Percentiles rank a stretch among this genome's conserved stretches.
Evolutionary conservation across 2,797 vertebrate species (phyloP).

Genomic region (Hoplostethus atlanticus): DNA sequence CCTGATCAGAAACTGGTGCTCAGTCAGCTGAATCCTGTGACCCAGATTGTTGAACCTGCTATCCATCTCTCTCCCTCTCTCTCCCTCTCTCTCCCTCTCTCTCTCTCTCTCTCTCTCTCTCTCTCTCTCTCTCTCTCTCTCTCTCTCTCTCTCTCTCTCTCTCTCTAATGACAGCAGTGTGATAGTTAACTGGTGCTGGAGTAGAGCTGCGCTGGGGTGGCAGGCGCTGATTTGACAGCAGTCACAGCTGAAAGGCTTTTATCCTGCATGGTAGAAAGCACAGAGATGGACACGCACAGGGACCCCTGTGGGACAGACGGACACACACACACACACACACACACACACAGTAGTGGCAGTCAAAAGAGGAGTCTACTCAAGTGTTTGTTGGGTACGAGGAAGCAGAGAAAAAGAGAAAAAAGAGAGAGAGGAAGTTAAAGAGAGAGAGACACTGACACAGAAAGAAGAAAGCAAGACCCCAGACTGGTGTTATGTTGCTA

Average conservation of each 20-base stretch:
- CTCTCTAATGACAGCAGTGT: constrained; percentile 72
- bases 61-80: constrained; percentile 23
- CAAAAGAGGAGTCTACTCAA: constrained; percentile 54
- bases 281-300: constrained; percentile 75
- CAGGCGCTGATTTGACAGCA: constrained; percentile 78
- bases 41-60: constrained; percentile 67
- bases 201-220: constrained; percentile 73
- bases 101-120: constrained; percentile 4
- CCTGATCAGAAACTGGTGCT: constrained; percentile 71
- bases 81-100: neutral
- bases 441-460: constrained; percentile 41
- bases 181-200: constrained; percentile 75
- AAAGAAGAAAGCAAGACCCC: constrained; percentile 46
- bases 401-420: constrained; percentile 25
- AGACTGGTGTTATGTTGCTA: constrained; percentile 60
- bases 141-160: neutral
- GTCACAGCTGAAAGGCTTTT: constrained; percentile 83
- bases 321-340: constrained; percentile 25
- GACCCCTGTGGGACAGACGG: constrained; percentile 60
- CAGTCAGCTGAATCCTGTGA: constrained; percentile 70
- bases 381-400: constrained; percentile 61
- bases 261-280: constrained; percentile 79
- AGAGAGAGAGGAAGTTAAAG: constrained; percentile 8
- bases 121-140: neutral
- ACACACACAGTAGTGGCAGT: constrained; percentile 44